phyloP scores from a whole-genome alignment of 2,113 vertebrate genomes.

The Prinia subflava region DNA sequence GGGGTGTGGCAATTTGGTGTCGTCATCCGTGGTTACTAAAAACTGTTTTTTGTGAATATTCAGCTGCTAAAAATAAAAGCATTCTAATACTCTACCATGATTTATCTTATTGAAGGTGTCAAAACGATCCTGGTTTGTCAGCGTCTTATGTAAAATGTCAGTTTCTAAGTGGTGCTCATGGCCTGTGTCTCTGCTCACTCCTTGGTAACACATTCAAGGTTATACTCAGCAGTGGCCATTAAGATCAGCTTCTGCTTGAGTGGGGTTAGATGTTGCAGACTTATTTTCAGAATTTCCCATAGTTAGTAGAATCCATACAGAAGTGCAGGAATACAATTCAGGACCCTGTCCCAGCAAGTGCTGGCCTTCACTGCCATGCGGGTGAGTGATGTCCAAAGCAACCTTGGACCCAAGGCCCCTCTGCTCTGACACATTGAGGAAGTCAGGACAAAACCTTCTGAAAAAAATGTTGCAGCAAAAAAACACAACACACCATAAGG shows the following conservation, averaged over 20 bases:
- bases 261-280: not conserved
- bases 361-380: fast-evolving
- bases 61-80: not conserved
- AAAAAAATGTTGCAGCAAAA: not conserved
- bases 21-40: not conserved
- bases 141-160: not conserved
- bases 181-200: not conserved
- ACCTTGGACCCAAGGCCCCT: not conserved
- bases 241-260: not conserved
- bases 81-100: not conserved
- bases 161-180: not conserved
- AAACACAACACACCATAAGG: not conserved
- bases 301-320: not conserved
- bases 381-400: not conserved
- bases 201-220: not conserved
- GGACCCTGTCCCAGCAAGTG: not conserved
- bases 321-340: not conserved
- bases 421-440: not conserved
- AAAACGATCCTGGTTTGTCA: not conserved
- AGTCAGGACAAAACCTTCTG: not conserved
- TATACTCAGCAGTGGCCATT: not conserved
- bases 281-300: not conserved
- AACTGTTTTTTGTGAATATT: not conserved
- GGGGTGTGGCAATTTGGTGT: not conserved
- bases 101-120: not conserved